Percentiles rank a stretch among this genome's conserved stretches.
Conservation (phyloP, 2,888 invertebrate genomes). For the Drosophila nr. perissopoda region DNA sequence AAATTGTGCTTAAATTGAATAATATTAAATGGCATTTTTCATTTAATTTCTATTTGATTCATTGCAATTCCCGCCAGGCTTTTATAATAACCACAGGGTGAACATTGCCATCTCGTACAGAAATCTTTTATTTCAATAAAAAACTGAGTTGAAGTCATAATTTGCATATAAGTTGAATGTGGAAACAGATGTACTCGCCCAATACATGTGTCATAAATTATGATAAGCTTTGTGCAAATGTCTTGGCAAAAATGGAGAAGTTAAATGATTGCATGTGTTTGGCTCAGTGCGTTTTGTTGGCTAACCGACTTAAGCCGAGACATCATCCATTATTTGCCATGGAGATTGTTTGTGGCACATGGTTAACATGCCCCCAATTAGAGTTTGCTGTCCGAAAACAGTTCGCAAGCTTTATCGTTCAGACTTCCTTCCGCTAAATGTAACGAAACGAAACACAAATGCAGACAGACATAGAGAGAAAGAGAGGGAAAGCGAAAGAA, state of each 20-base stretch:
- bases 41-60: background rate
- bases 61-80: too few relatives aligned
- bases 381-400: conserved; percentile 48
- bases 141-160: background rate
- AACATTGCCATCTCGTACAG: background rate
- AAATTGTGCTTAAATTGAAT: background rate
- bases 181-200: conserved; percentile 15
- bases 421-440: conserved; percentile 63
- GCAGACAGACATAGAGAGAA: conserved; percentile 3
- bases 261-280: conserved; percentile 35
- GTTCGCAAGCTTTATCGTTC: conserved; percentile 63
- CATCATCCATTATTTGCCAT: conserved; percentile 41
- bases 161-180: conserved; percentile 3
- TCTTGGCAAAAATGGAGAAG: conserved; percentile 7
- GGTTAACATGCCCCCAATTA: conserved; percentile 60
- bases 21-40: background rate
- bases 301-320: conserved; percentile 31
- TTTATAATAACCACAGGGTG: background rate
- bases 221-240: conserved; percentile 40
- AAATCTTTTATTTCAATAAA: background rate
- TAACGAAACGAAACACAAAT: conserved; percentile 18
- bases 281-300: conserved; percentile 34
- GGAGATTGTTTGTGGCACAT: conserved; percentile 39
- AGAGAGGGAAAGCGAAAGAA: conserved; percentile 14
- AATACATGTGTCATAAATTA: conserved; percentile 45